A percentile compares a stretch with the other conserved stretches of the same genome.
These are phyloP conservation scores for Mystacides longicornis DNA, from an alignment of 2,888 invertebrate genomes.

Conservation along the genomic window DNA sequence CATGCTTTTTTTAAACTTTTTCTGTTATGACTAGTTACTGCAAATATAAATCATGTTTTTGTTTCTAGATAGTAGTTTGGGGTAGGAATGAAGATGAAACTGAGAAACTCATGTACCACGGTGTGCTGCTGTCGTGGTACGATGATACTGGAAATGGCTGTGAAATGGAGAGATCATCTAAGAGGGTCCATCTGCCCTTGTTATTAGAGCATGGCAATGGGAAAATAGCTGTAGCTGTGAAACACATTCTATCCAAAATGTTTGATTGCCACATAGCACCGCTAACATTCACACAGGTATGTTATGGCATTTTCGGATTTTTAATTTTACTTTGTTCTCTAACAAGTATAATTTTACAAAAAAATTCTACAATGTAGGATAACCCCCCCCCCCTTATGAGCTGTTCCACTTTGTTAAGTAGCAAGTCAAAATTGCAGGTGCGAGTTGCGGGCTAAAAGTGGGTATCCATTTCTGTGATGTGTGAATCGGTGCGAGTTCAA, in stretches of 20 bases:
- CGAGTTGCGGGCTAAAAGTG: too few relatives aligned
- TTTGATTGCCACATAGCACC: constrained; percentile 46
- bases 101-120: constrained; percentile 32
- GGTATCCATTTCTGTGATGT: too few relatives aligned
- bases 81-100: constrained; percentile 31
- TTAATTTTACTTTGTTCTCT: not conserved
- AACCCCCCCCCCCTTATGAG: too few relatives aligned
- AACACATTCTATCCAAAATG: constrained; percentile 35
- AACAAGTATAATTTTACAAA: too few relatives aligned
- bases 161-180: constrained; percentile 29
- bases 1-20: too few relatives aligned
- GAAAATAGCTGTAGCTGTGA: constrained; percentile 36
- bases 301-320: not conserved
- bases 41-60: too few relatives aligned
- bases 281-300: constrained; percentile 41
- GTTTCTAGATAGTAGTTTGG: constrained; percentile 37
- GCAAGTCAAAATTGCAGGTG: too few relatives aligned
- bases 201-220: constrained; percentile 43
- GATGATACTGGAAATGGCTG: not conserved
- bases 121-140: constrained; percentile 39
- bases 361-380: too few relatives aligned
- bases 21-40: too few relatives aligned
- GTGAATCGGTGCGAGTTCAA: too few relatives aligned
- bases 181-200: constrained; percentile 39
- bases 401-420: too few relatives aligned